Base-by-base conservation (phyloP, 1,140 invertebrate species). In the Drosophila lacertosa region DNA sequence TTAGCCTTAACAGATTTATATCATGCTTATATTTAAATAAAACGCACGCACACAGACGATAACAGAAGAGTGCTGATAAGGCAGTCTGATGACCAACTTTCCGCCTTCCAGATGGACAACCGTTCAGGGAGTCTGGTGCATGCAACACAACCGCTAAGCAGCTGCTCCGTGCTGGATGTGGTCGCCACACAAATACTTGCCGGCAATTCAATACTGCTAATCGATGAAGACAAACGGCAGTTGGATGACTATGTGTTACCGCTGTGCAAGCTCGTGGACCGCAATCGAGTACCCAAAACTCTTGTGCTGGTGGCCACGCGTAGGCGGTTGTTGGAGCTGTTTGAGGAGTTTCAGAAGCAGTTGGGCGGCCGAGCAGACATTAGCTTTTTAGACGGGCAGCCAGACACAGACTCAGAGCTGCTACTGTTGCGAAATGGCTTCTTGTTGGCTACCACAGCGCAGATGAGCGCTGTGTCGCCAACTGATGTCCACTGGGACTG, bases 1-100 rank as follows among this genome's bases (percentile, higher is more conserved):
- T 13, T 44, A 69, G 58, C 44, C 50, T 26, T 33, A 50, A 44
- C 29, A 24, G 1, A 75, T 50, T 51, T 72, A 51, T 63, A 72
- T 55, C 15, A 53, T 39, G 13, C 20, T 55, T 48, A 64, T 15
- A 55, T 55, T 33, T 29, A 13, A 69, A 69, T 64, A 69, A 69
- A 69, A 62, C 26, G 20, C 50, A 45, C 39, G 15, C 4, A 44
- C 24, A 45, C 20, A 62, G 33, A 66, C 59, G 48, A 10, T 20
- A 15, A 42, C 33, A 42, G 18, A 7, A 32, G 15, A 20, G 0
- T 13, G 6, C 15, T 39, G 29, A 35, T 26, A 16, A 11, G 4
- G 7, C 2, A 37, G 10, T 22, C 3, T 9, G n/a, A 9, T 24
- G 4, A 24, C 4, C 1, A n/a, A 5, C 9, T 18, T 20, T 1